Percentiles rank a stretch among this genome's conserved stretches.
Conservation (phyloP, 2,888 invertebrate species). For the Pterobdella sp. region DNA sequence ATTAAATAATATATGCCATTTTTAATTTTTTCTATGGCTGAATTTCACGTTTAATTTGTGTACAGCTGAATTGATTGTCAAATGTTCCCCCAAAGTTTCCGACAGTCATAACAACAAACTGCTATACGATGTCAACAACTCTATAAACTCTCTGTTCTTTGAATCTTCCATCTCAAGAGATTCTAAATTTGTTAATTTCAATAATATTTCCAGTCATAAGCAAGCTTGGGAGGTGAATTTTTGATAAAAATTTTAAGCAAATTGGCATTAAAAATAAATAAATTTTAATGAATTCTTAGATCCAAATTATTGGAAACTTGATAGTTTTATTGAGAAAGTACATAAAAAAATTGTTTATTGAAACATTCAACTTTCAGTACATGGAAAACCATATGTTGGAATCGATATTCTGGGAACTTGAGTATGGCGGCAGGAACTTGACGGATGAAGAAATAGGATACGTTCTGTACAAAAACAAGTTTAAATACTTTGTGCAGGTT, state of each 20-base stretch:
- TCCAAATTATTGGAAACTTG: too few species aligned
- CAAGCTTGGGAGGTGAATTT: constrained; percentile 21
- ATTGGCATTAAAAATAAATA: too few species aligned
- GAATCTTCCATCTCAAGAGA: constrained; percentile 16
- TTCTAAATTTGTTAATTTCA: constrained; percentile 1
- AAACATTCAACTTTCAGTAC: constrained; percentile 31
- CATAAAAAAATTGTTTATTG: not conserved
- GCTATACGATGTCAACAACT: constrained; percentile 26
- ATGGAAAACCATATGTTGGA: constrained; percentile 52
- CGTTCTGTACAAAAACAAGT: constrained; percentile 50
- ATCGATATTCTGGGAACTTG: constrained; percentile 58
- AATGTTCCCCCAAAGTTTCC: constrained; percentile 14
- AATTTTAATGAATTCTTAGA: too few species aligned
- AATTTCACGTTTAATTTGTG: not conserved
- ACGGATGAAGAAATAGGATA: constrained; percentile 44
- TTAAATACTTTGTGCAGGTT: constrained; percentile 35
- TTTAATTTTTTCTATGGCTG: not conserved
- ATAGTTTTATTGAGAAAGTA: too few species aligned
- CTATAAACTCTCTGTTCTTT: constrained; percentile 17
- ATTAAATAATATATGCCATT: not conserved
- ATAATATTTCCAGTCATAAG: constrained; percentile 11
- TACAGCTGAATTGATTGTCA: not conserved
- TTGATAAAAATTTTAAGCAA: too few species aligned
- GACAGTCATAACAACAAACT: constrained; percentile 20
- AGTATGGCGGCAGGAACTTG: constrained; percentile 42